Evolutionary conservation across 2,888 invertebrate genomes (phyloP), one percentile per base, ranked within the genome.

Genomic region (Hipparchia semele): DNA sequence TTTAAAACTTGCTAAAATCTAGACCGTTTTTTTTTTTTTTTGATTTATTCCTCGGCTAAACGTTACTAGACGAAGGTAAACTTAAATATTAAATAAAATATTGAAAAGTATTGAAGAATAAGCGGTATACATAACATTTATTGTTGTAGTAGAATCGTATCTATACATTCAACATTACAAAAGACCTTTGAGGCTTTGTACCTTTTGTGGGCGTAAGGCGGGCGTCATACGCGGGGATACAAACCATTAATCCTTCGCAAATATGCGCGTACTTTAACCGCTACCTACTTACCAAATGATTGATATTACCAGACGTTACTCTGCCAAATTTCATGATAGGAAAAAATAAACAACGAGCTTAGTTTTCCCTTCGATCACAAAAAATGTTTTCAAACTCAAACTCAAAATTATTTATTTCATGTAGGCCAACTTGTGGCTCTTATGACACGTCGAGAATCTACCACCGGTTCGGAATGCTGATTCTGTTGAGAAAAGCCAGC

Each of bases 121-220:
- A n/a, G 13, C 62, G 10, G 64, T 23, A 10, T 49, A 64, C 49
- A 64, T 9, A 65, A 33, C 53, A 53, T 65, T 51, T 53, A 53
- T 65, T 62, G 4, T 65, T 62, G 4, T n/a, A 62, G 13, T 53
- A 53, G 53, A 49, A 13, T 8, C 49, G 46, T 46, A 49, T 2
- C 49, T 39, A 46, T 65, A 49, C 49, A 51, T 23, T 51, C 65
- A 10, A 65, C 51, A 51, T 51, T 53, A 65, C 65, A 65, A 65
- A 51, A 65, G 53, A 53, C 65, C 65, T 65, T 65, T 65, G 65
- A 65, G 53, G 65, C 65, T 53, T 65, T 65, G 53, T 65, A 65
- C 53, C 65, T 65, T 65, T 65, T 65, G 65, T 65, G 10, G 13
- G 51, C 65, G 65, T 65, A 65, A 65, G 33, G 33, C 51, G 53